Evolutionary conservation across 2,888 invertebrate species (phyloP).

Genomic region (Aphidoletes aphidimyza): DNA sequence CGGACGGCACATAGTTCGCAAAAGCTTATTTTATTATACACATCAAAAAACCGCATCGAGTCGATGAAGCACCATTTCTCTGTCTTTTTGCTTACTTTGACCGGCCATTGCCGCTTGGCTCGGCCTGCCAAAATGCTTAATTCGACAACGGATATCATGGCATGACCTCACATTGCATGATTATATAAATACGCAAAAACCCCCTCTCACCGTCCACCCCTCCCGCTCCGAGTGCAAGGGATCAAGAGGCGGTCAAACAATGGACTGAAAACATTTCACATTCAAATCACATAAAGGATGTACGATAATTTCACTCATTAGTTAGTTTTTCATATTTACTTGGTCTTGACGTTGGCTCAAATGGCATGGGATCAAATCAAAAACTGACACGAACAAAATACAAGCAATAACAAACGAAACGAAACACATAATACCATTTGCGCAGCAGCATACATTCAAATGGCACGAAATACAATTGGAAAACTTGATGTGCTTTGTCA

Average conservation of each 20-base stretch:
- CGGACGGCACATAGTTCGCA: neutral
- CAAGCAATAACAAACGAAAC: neutral
- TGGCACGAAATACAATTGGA: neutral
- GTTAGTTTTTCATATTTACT: neutral
- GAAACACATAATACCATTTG: neutral
- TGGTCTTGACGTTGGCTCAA: neutral
- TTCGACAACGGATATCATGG: constrained; percentile 35
- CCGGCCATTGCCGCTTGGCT: too few species aligned
- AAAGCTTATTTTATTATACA: neutral
- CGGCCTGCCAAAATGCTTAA: constrained; percentile 14
- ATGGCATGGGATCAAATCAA: constrained; percentile 11
- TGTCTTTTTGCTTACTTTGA: too few species aligned
- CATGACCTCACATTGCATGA: constrained; percentile 45
- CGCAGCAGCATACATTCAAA: neutral
- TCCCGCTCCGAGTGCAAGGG: too few species aligned
- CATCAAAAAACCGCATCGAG: neutral
- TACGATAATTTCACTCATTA: constrained; percentile 25
- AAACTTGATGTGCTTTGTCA: neutral
- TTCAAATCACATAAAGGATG: constrained; percentile 4
- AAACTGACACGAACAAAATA: neutral
- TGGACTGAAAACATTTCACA: neutral
- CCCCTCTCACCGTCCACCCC: too few species aligned
- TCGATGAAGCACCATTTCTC: too few species aligned
- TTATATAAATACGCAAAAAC: neutral
- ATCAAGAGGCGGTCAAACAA: too few species aligned